Evolutionary conservation across 2,113 vertebrate species (phyloP).

Genomic region (Anarrhichthys ocellatus): DNA sequence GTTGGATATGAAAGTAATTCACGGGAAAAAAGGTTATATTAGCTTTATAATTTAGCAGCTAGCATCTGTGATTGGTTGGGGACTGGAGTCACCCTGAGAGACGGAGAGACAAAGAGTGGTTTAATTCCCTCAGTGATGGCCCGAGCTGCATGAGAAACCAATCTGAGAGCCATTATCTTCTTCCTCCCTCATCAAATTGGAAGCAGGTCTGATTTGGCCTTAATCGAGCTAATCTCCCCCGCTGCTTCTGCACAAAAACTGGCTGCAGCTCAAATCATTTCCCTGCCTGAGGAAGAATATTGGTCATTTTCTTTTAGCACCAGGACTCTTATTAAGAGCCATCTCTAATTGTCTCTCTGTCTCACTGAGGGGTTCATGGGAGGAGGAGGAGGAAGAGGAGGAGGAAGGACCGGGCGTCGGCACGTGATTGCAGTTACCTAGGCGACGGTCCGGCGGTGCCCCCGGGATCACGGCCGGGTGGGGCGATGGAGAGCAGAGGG

Average conservation of each 20-base stretch:
- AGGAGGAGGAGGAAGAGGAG: conserved; percentile 33
- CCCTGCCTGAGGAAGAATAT: conserved; percentile 64
- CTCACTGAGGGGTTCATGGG: conserved; percentile 63
- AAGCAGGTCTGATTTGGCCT: conserved; percentile 76
- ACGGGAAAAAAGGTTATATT: conserved; percentile 57
- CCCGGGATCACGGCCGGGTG: conserved; percentile 61
- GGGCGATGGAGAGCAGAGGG: conserved; percentile 76
- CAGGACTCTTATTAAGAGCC: conserved; percentile 72
- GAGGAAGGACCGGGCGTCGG: conserved; percentile 50
- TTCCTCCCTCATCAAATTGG: conserved; percentile 67
- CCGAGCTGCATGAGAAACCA: conserved; percentile 64
- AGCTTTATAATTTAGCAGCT: conserved; percentile 47
- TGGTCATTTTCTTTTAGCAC: conserved; percentile 76
- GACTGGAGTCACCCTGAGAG: conserved; percentile 52
- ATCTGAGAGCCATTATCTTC: conserved; percentile 70
- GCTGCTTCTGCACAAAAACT: conserved; percentile 66
- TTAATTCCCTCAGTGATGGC: conserved; percentile 65
- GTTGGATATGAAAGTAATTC: conserved; percentile 42
- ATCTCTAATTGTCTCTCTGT: conserved; percentile 73
- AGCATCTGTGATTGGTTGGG: conserved; percentile 37
- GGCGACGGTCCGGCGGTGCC: conserved; percentile 76
- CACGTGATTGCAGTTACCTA: conserved; percentile 84
- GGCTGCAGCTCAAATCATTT: conserved; percentile 69
- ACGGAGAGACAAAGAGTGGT: conserved; percentile 63
- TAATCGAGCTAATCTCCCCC: conserved; percentile 78